Conservation (phyloP, 2,113 vertebrate species). For the Lucifuga dentata region DNA sequence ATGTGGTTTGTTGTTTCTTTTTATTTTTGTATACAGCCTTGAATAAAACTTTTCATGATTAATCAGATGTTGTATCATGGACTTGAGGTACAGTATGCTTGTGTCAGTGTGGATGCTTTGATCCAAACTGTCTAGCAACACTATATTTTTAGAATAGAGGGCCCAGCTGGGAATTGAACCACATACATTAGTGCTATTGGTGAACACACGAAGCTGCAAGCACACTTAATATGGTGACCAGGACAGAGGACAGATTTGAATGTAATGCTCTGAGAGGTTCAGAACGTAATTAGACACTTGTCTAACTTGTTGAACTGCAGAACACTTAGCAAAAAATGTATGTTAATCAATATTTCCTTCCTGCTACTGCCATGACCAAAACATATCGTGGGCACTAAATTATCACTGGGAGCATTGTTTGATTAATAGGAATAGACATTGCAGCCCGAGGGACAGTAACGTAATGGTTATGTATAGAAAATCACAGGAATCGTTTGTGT, state of each 20-base stretch:
- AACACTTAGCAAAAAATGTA: conserved; percentile 46
- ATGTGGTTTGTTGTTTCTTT: neutral
- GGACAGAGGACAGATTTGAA: conserved; percentile 20
- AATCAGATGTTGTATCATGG: neutral
- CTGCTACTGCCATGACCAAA: conserved; percentile 71
- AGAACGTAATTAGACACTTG: conserved; percentile 60
- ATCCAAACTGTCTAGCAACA: neutral
- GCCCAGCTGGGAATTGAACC: conserved; percentile 16
- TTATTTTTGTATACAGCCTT: neutral
- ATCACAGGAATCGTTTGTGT: conserved; percentile 39
- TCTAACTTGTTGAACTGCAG: conserved; percentile 35
- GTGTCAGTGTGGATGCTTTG: conserved; percentile 4
- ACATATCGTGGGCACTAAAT: conserved; percentile 79
- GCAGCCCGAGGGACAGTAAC: conserved; percentile 73
- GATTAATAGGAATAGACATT: conserved; percentile 83
- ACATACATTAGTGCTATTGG: conserved; percentile 4
- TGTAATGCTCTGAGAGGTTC: conserved; percentile 40
- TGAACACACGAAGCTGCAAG: conserved; percentile 18
- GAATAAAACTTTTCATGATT: neutral
- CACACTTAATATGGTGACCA: conserved; percentile 17
- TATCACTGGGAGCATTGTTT: conserved; percentile 69
- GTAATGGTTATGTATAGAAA: conserved; percentile 55
- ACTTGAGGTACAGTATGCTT: neutral
- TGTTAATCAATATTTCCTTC: conserved; percentile 69
- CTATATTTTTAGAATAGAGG: conserved; percentile 14